Percentiles rank a stretch among this genome's conserved stretches.
Evolutionary conservation across 2,113 vertebrate genomes (phyloP).

Genomic region (Orcinus orca): DNA sequence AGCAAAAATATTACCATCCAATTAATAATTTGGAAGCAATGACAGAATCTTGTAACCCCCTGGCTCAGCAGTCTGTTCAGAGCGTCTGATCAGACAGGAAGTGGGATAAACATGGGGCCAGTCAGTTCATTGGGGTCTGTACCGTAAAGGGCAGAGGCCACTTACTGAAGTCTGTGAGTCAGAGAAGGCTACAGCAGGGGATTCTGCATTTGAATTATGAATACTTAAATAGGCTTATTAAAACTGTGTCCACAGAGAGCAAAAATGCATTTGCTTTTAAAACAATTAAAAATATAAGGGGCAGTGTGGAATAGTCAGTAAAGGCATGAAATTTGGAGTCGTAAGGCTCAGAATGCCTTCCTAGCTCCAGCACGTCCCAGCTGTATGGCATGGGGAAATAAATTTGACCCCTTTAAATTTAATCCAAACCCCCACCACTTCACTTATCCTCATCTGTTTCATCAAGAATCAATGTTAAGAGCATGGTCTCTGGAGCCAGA

Average conservation of each 20-base stretch:
- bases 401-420: background rate
- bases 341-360: background rate
- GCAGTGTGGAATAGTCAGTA: background rate
- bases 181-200: constrained; percentile 38
- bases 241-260: constrained; percentile 62
- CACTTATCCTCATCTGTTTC: background rate
- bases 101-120: background rate
- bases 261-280: constrained; percentile 62
- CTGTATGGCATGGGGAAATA: background rate
- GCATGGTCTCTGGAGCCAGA: background rate
- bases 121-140: background rate
- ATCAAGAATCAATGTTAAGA: background rate
- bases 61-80: constrained; percentile 71
- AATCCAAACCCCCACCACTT: background rate
- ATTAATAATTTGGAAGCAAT: constrained; percentile 78
- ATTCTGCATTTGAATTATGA: constrained; percentile 64
- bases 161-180: constrained; percentile 37
- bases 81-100: constrained; percentile 58
- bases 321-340: background rate
- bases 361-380: background rate
- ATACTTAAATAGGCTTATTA: constrained; percentile 76
- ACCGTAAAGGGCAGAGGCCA: constrained; percentile 45
- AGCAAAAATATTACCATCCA: constrained; percentile 74
- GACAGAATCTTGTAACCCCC: constrained; percentile 61
- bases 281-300: constrained; percentile 71